phyloP scores from a whole-genome alignment of 2,113 vertebrate species.

The Turnix velox region DNA sequence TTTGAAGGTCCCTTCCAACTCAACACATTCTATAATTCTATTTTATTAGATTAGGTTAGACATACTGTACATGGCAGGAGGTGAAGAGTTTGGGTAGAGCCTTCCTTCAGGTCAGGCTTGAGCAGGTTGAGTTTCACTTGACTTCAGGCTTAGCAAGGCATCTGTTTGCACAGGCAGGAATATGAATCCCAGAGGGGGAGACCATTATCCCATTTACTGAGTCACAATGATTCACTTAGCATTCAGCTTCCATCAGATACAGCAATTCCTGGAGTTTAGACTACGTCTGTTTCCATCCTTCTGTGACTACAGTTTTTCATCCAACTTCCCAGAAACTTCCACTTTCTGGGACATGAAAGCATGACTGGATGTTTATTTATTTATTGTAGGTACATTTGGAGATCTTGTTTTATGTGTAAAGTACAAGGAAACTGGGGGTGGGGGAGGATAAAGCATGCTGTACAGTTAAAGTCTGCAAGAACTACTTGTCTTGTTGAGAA shows the following conservation, averaged over 20 bases:
- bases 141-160: neutral
- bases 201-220: conserved; percentile 56
- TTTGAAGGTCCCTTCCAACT: too few relatives aligned
- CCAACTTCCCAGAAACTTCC: neutral
- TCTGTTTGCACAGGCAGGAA: conserved; percentile 20
- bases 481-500: neutral
- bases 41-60: neutral
- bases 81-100: neutral
- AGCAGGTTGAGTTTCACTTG: neutral
- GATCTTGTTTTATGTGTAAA: neutral
- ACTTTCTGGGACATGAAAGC: neutral
- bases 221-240: conserved; percentile 35
- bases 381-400: neutral
- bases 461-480: neutral
- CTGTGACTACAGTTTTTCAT: neutral
- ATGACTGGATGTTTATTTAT: neutral
- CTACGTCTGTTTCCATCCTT: conserved; percentile 8
- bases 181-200: conserved; percentile 26
- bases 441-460: neutral
- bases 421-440: neutral
- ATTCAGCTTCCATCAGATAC: conserved; percentile 22
- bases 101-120: neutral
- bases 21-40: too few relatives aligned
- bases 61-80: neutral
- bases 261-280: neutral